A percentile compares a stretch with the other conserved stretches of the same genome.
These are phyloP conservation scores for Argyresthia goedartella DNA, from an alignment of 2,888 invertebrate species.

Conservation along the genomic window DNA sequence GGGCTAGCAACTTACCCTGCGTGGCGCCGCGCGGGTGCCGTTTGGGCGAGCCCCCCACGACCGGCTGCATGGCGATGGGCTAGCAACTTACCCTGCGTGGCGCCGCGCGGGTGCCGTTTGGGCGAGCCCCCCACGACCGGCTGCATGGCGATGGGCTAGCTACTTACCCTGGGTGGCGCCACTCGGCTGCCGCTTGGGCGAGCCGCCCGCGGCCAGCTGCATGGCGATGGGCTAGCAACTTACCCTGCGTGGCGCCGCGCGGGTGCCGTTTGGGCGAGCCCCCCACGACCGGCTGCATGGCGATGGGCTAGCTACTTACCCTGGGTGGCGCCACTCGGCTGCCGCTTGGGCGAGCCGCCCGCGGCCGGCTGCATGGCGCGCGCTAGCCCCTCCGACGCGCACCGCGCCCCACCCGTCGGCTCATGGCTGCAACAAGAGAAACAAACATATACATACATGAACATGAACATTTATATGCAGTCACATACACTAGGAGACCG, in stretches of 20 bases:
- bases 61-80: no score
- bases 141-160: no score
- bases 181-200: conserved; percentile 53
- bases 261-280: conserved; percentile 15
- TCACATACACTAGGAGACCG: no score
- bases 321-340: conserved; percentile 16
- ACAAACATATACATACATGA: background rate
- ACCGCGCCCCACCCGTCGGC: conserved; percentile 74
- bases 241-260: no score
- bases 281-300: background rate
- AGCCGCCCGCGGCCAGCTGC: conserved; percentile 63
- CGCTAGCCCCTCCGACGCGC: conserved; percentile 70
- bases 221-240: conserved; percentile 68
- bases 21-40: background rate
- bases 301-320: background rate
- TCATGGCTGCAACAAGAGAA: conserved; percentile 73
- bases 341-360: conserved; percentile 63
- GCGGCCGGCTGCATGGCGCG: conserved; percentile 68
- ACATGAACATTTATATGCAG: no score
- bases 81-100: no score
- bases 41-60: background rate
- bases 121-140: background rate
- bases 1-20: no score
- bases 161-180: background rate
- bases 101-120: background rate